Conservation (phyloP, 2,888 invertebrate genomes). For the Sisyra terminalis region DNA sequence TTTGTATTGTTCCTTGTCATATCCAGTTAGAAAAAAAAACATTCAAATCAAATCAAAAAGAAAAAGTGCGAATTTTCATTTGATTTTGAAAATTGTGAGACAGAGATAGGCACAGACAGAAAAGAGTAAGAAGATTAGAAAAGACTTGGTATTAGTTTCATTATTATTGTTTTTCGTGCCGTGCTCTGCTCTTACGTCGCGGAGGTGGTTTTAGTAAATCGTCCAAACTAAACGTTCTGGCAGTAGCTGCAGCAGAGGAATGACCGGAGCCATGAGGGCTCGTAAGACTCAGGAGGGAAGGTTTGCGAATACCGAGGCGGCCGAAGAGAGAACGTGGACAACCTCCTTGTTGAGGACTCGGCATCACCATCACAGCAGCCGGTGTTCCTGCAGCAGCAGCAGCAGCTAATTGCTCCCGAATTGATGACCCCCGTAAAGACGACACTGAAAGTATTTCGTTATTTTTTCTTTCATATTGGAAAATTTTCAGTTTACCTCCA, state of each 20-base stretch:
- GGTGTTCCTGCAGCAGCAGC: slow-evolving; percentile 24
- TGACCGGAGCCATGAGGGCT: slow-evolving; percentile 33
- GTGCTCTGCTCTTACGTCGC: slow-evolving; percentile 50
- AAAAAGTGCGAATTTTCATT: background rate
- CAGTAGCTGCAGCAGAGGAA: slow-evolving; percentile 40
- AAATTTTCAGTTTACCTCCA: slow-evolving; percentile 34
- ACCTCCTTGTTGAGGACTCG: slow-evolving; percentile 31
- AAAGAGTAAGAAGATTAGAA: slow-evolving; percentile 13
- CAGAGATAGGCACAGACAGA: slow-evolving; percentile 7
- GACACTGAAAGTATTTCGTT: slow-evolving; percentile 15
- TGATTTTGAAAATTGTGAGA: background rate
- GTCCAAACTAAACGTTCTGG: slow-evolving; percentile 76
- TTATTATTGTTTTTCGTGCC: slow-evolving; percentile 2
- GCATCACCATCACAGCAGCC: slow-evolving; percentile 24
- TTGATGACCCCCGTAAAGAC: slow-evolving; percentile 34
- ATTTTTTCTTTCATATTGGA: background rate
- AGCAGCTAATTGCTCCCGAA: slow-evolving; percentile 37
- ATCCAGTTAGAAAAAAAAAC: too few relatives aligned
- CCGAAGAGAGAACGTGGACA: slow-evolving; percentile 53
- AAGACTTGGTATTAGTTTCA: slow-evolving; percentile 7
- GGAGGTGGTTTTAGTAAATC: slow-evolving; percentile 72
- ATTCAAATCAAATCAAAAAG: background rate
- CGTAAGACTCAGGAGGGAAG: slow-evolving; percentile 69
- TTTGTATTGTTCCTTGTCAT: too few relatives aligned
- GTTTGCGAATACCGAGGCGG: slow-evolving; percentile 76